A percentile compares a stretch with the other conserved stretches of the same genome.
phyloP scores from a whole-genome alignment of 2,797 vertebrate genomes.

The Arrhamphus sclerolepis region DNA sequence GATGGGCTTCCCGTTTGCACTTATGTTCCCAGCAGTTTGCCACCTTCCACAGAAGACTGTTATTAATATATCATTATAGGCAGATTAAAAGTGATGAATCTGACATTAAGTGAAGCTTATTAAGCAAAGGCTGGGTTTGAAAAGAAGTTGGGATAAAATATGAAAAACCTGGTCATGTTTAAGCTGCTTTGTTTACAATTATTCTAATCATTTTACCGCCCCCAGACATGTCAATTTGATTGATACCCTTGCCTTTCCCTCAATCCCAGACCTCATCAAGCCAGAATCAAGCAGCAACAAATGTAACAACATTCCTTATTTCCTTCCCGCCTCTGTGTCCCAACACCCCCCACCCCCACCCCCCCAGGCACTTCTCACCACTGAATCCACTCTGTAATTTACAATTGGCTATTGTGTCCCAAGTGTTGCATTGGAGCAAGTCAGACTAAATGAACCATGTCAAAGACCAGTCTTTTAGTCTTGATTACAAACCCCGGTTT shows the following conservation, averaged over 20 bases:
- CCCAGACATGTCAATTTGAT: conserved; percentile 67
- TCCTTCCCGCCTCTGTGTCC: conserved; percentile 41
- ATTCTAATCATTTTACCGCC: conserved; percentile 73
- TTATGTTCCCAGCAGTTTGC: conserved; percentile 49
- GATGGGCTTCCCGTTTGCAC: conserved; percentile 42
- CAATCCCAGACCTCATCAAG: conserved; percentile 75
- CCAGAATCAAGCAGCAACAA: conserved; percentile 45
- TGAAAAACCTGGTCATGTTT: conserved; percentile 28
- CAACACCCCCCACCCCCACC: conserved; percentile 34
- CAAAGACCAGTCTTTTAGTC: conserved; percentile 61
- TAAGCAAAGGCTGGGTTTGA: conserved; percentile 19
- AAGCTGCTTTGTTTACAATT: conserved; percentile 67
- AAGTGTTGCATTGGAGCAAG: conserved; percentile 65
- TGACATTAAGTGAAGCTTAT: conserved; percentile 48
- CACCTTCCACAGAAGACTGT: conserved; percentile 35
- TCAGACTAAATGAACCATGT: conserved; percentile 70
- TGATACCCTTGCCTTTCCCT: conserved; percentile 63
- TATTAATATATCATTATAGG: conserved; percentile 62
- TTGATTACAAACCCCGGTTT: conserved; percentile 55
- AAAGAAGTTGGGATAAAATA: conserved; percentile 28
- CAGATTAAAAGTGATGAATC: conserved; percentile 55
- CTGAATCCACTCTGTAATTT: conserved; percentile 72
- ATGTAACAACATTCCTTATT: conserved; percentile 56
- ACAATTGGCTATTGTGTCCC: conserved; percentile 69
- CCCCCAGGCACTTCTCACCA: conserved; percentile 61